Base-by-base conservation (phyloP, 2,113 vertebrate species). In the Chloropsis cyanopogon region DNA sequence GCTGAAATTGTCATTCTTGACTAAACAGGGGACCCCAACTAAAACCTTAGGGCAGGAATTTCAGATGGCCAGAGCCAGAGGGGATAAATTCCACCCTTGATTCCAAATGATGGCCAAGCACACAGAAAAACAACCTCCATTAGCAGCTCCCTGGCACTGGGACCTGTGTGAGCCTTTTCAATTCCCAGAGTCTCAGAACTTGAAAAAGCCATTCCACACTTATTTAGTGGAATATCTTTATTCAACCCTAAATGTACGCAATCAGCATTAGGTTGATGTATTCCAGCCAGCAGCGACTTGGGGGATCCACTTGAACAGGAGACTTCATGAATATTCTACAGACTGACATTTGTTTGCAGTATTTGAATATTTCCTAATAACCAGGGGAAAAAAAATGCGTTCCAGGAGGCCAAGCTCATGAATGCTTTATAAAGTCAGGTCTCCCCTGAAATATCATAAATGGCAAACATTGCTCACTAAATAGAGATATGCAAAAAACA, bases 271-370 rank as follows among this genome's bases (percentile, higher is more conserved):
- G 89, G 84, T 46, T 94, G 91, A 95, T 91, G 73, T 92, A 94
- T 96, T 95, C 90, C 90, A 95, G 92, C 93, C 96, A 92, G 89
- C 94, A 92, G 95, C 13, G 24, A 92, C 83, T 89, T 94, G 91
- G 77, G 96, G 91, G 95, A 96, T 78, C 10, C 3, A 84, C 89
- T 84, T 5, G 53, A 95, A 70, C 81, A 54, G 93, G 84, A 96
- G 92, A 89, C 77, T 89, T 97, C 91, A 97, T 96, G 95, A 95
- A 97, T 97, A 97, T 96, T 96, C 91, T 68, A 46, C 70, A 84
- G 89, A 61, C 93, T 88, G 95, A 93, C 94, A 91, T 95, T 95
- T 93, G 93, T 94, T 97, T 95, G 92, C 76, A 54, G 60, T 82
- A 94, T 94, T 90, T 90, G 82, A 96, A 95, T 96, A 94, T 93